Evolutionary conservation across 2,797 vertebrate species (phyloP), one percentile per base, ranked within the genome.

Genomic region (Melanitta fusca): DNA sequence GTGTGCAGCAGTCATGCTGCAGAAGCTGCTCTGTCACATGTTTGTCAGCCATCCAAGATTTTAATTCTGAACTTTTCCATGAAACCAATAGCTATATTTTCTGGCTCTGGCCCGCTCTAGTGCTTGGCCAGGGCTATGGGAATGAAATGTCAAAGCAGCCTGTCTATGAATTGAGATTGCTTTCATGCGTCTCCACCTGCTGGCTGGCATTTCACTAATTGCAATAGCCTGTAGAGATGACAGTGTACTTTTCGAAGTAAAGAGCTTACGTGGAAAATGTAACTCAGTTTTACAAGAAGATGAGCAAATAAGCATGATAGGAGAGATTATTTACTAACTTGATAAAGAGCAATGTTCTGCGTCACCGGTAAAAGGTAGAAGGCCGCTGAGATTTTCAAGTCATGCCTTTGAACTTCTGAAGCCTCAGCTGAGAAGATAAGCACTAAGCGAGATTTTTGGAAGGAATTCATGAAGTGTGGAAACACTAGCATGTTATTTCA

Each of bases 121-220:
- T 21, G 88, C 84, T 86, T 78, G 96, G 93, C 89, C 73, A 66
- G 88, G 91, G 89, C 94, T 66, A 8, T 79, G 96, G 96, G 94
- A 96, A 94, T 62, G 88, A 92, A 82, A 43, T 86, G 89, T 72
- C 92, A 68, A 56, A 72, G 95, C 91, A 51, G 91, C 4, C 75
- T 30, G 89, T 24, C 88, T 69, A 8, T n/a, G 95, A 51, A 11
- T 8, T 6, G 92, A 95, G 97, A 97, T 95, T 84, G 92, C 93
- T 97, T 97, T 96, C 95, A 19, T 96, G 97, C 94, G 93, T 97
- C 97, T 97, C 97, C 97, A 97, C 97, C 97, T 97, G 97, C 97
- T 97, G 97, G 97, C 92, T 97, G 96, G 94, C 96, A 96, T 94
- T 62, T 91, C 93, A 27, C 83, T 68, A 11, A 75, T 91, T 75